Base-by-base conservation (phyloP, 2,888 invertebrate species). In the Epistrophe grossulariae region DNA sequence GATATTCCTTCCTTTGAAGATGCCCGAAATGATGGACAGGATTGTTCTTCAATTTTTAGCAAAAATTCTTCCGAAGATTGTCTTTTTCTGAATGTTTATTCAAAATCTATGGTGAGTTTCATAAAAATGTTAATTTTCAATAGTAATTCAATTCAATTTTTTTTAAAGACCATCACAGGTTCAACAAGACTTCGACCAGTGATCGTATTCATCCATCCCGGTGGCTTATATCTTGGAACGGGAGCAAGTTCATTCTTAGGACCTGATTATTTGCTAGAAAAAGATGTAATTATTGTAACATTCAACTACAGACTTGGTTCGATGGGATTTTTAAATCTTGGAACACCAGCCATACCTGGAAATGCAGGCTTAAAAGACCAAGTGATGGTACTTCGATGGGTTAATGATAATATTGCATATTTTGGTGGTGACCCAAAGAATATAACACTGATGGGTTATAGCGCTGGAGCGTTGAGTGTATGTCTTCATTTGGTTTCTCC, bases 181-280 rank as follows among this genome's bases (percentile, higher is more conserved):
- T 15, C 66, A 0, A 38, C 66, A 0, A 38, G 43, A 40, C 78
- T 81, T 0, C 57, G 70, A 15, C 95, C 96, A 0, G 95, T 96
- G 2, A 91, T 96, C 2, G 94, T 95, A 1, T 95, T 93, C 91
- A 94, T 96, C 85, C 95, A 95, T 91, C 93, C 94, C 0, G 96
- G 96, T 0, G 95, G 94, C n/a, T 95, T 95, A 90, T 94, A 95
- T 90, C 90, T 93, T 3, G 93, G 92, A 55, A 94, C 95, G 0
- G 84, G 89, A 17, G 55, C 87, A 6, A 90, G 90, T 71, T 57
- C 60, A 7, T 89, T 92, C 71, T 92, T 93, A 2, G 95, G 95
- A 0, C 95, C 95, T 0, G 92, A 94, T 66, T 94, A 95, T 90
- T 91, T 95, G 24, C 91, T 95, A 52, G 94, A 95, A 88, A 91